Evolutionary conservation across 1,140 invertebrate species (phyloP).

Genomic region (Drosophila tsacasi): DNA sequence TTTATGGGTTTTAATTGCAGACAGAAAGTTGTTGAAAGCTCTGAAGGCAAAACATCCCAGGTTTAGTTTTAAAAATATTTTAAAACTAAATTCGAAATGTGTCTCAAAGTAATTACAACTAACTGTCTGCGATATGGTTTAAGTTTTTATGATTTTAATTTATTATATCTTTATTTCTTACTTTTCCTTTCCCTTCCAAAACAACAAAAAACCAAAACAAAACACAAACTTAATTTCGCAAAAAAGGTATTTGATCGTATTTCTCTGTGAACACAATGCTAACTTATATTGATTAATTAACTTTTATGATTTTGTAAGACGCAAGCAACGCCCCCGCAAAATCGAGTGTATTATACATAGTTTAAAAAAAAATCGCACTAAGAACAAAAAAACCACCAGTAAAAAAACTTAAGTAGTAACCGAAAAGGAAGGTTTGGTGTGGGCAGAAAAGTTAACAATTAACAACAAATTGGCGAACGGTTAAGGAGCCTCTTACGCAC

Average conservation of each 20-base stretch:
- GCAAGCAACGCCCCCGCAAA: conserved; percentile 24
- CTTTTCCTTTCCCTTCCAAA: conserved; percentile 39
- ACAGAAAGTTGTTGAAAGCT: conserved; percentile 23
- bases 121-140: conserved; percentile 52
- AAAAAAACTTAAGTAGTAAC: conserved; percentile 28
- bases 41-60: not conserved
- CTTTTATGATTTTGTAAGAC: conserved; percentile 61
- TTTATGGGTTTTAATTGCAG: conserved; percentile 14
- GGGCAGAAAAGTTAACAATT: conserved; percentile 23
- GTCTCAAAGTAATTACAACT: not conserved
- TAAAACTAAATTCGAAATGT: not conserved
- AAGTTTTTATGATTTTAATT: conserved; percentile 71
- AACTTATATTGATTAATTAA: conserved; percentile 43
- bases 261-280: conserved; percentile 49
- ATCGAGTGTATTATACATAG: conserved; percentile 59
- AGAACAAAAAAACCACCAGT: conserved; percentile 61
- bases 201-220: conserved; percentile 32
- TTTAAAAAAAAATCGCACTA: conserved; percentile 56
- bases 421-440: conserved; percentile 36
- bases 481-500: conserved; percentile 36
- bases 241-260: conserved; percentile 82
- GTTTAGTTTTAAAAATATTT: not conserved
- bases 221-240: conserved; percentile 51
- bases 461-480: conserved; percentile 24
- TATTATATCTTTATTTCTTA: conserved; percentile 71